Evolutionary conservation across 1,140 invertebrate genomes (phyloP).

Genomic region (Trichonephila inaurata): DNA sequence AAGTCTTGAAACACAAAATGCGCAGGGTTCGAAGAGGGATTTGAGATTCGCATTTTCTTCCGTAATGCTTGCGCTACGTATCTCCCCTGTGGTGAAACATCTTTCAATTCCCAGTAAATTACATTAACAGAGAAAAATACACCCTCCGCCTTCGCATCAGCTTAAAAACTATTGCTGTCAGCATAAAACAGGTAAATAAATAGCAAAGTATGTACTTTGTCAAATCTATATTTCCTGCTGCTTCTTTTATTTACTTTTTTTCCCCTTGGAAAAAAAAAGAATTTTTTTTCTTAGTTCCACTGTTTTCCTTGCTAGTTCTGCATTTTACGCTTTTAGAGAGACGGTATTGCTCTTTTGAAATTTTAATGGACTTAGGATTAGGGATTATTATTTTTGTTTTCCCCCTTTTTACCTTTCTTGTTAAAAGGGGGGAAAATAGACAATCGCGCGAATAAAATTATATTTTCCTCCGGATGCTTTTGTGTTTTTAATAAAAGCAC

Average conservation of each 20-base stretch:
- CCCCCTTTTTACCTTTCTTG: background rate
- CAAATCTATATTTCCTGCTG: conserved; percentile 21
- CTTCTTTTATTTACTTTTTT: background rate
- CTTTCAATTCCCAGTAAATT: conserved; percentile 64
- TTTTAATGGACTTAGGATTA: conserved; percentile 70
- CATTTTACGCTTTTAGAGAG: conserved; percentile 47
- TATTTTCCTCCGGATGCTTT: background rate
- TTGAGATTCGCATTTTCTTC: conserved; percentile 11
- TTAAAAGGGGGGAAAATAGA: background rate
- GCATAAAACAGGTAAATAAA: conserved; percentile 51
- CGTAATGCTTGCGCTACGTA: background rate
- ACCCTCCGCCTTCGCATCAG: background rate
- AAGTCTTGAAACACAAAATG: background rate
- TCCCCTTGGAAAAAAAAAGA: background rate
- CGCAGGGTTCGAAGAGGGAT: conserved; percentile 23
- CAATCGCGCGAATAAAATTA: conserved; percentile 23
- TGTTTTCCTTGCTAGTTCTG: background rate
- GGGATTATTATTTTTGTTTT: conserved; percentile 10
- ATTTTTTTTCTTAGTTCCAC: no score
- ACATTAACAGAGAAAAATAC: conserved; percentile 60
- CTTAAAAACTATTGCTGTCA: conserved; percentile 62
- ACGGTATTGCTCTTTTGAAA: conserved; percentile 58
- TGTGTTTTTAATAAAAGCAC: conserved; percentile 24
- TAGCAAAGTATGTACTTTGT: conserved; percentile 22
- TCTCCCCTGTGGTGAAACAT: conserved; percentile 33